Conservation (phyloP, 1,140 invertebrate genomes). For the Heliconius hermathena region DNA sequence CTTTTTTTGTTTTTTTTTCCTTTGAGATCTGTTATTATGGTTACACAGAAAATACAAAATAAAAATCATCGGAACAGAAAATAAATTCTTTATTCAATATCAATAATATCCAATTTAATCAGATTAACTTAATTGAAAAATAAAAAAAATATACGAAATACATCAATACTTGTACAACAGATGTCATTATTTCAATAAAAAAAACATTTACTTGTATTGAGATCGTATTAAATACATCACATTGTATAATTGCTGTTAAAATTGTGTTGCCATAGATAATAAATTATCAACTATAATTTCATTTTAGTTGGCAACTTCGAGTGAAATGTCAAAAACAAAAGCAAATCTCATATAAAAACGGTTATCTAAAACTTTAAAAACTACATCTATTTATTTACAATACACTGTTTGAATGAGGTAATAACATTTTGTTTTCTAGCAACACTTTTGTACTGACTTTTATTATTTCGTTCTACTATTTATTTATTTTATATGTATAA, state of each 20-base stretch:
- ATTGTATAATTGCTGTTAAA: constrained; percentile 59
- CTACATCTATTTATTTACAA: constrained; percentile 64
- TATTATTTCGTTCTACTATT: constrained; percentile 50
- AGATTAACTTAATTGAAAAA: constrained; percentile 68
- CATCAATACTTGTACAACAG: constrained; percentile 42
- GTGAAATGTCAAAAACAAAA: constrained; percentile 33
- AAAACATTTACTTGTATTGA: constrained; percentile 59
- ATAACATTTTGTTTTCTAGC: constrained; percentile 51
- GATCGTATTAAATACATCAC: constrained; percentile 76
- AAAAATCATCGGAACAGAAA: constrained; percentile 71
- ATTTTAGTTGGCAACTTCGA: constrained; percentile 41
- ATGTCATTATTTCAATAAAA: constrained; percentile 38
- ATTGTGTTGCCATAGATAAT: constrained; percentile 49
- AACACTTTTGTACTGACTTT: constrained; percentile 63
- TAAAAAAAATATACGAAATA: constrained; percentile 50
- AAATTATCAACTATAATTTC: constrained; percentile 15
- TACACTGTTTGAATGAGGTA: constrained; percentile 76
- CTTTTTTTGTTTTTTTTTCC: too few relatives aligned
- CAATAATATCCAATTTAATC: constrained; percentile 78
- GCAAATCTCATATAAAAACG: constrained; percentile 48
- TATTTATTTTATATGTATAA: constrained; percentile 19
- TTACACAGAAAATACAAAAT: constrained; percentile 12
- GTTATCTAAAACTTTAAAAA: constrained; percentile 49
- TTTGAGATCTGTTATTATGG: too few relatives aligned
- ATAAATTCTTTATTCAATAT: constrained; percentile 79